Evolutionary conservation across 1,140 invertebrate species (phyloP).

Genomic region (Nasonia vitripennis): DNA sequence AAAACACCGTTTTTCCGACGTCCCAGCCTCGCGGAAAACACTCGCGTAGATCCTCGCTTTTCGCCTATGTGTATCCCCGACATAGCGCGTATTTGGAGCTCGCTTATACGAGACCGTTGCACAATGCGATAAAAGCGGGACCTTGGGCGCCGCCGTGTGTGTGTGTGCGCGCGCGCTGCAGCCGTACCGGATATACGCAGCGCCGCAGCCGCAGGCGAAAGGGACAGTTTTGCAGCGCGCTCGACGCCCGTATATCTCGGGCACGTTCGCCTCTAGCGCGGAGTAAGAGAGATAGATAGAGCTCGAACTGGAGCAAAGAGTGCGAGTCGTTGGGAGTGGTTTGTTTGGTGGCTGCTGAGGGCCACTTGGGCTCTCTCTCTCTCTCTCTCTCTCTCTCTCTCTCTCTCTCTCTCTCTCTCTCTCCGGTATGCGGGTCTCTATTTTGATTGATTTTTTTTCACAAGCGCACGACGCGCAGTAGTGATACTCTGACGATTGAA

Average conservation of each 20-base stretch:
- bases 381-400: no score
- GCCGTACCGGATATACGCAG: constrained; percentile 23
- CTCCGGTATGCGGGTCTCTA: no score
- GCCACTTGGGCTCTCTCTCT: no score
- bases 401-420: no score
- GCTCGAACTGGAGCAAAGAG: background rate
- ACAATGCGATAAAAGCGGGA: constrained; percentile 57
- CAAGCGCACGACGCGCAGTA: no score
- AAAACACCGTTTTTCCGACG: background rate
- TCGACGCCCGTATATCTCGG: background rate
- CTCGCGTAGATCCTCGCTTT: background rate
- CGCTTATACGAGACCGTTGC: constrained; percentile 36
- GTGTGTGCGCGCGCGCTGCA: background rate
- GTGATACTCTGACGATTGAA: no score
- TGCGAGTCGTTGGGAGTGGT: background rate
- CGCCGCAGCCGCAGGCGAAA: constrained; percentile 30
- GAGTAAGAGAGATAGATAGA: no score
- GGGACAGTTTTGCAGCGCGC: constrained; percentile 37
- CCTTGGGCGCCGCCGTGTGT: constrained; percentile 50
- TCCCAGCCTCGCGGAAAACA: no score
- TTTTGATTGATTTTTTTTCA: no score
- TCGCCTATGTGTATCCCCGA: constrained; percentile 13
- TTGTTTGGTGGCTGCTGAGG: background rate
- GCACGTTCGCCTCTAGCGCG: background rate
- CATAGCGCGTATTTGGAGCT: background rate